Base-by-base conservation (phyloP, 2,113 vertebrate genomes). In the Tonatia bakeri region DNA sequence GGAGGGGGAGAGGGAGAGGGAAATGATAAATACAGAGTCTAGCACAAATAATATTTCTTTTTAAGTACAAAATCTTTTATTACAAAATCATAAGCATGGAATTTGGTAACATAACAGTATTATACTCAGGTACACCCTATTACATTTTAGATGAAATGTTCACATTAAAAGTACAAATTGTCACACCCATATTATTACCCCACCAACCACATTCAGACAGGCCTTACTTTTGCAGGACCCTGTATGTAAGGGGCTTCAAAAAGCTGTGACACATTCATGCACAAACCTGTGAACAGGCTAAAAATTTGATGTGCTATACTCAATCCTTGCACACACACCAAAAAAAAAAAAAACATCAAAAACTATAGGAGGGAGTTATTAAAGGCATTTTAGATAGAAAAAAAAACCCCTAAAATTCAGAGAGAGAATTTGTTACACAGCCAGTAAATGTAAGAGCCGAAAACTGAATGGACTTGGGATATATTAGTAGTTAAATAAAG, bases 1-100 rank as follows among this genome's bases (percentile, higher is more conserved):
- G 24, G 16, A 3, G 24, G 24, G 22, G 26, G 22, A 56, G 8
- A 24, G 7, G 0, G 26, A 2, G 10, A 3, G 31, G 31, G 28
- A 7, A 3, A 26, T 36, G 31, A 64, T 33, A 76, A 64, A 43
- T 61, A 56, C 20, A 56, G 54, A 22, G 20, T 56, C 54, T 7
- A 22, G 54, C 54, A 56, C 7, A 56, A 56, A 56, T 54, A 56
- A 56, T 24, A 24, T 7, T 24, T 19, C 52, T 24, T 56, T 56
- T 56, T 9, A 56, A 56, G 17, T 22, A 56, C 7, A 56, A 56
- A 56, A 56, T 20, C 19, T 56, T 56, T 56, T 56, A 24, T 24
- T 56, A 56, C 54, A 56, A 56, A 56, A 24, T 56, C 54, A 56
- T 56, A 56, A 56, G 22, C 22, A 56, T 24, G 54, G 19, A 56